These are phyloP conservation scores for Magallana ariakensis DNA, from an alignment of 1,140 invertebrate species.

Conservation along the genomic window DNA sequence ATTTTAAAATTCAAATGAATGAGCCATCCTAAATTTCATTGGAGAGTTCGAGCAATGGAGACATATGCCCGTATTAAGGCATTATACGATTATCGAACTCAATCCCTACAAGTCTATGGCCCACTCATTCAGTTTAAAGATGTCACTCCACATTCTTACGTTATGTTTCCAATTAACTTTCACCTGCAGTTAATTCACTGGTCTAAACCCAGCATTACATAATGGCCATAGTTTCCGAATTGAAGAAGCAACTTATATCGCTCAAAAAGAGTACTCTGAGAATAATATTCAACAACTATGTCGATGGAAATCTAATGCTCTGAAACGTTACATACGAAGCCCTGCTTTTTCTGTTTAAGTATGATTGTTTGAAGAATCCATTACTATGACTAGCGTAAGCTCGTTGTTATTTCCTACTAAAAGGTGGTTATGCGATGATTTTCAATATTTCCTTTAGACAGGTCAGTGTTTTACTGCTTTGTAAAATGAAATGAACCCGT, in stretches of 20 bases:
- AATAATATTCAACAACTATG: constrained; percentile 37
- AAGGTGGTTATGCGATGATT: too few relatives aligned
- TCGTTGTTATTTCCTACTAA: too few relatives aligned
- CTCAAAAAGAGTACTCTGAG: neutral
- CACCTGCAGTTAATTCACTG: constrained; percentile 3
- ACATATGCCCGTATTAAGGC: too few relatives aligned
- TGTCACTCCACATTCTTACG: constrained; percentile 4
- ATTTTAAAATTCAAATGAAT: neutral
- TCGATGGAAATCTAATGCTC: constrained; percentile 47
- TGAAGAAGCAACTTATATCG: constrained; percentile 35
- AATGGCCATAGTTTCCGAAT: constrained; percentile 50
- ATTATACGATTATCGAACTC: too few relatives aligned
- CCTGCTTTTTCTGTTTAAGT: too few relatives aligned
- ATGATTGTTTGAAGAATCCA: too few relatives aligned
- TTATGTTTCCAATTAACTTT: constrained; percentile 29
- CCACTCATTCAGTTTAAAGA: constrained; percentile 40
- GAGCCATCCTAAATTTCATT: neutral
- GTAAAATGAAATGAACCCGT: too few relatives aligned
- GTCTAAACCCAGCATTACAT: neutral
- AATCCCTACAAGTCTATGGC: neutral
- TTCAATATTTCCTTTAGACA: too few relatives aligned
- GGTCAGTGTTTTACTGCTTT: too few relatives aligned
- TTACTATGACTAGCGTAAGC: too few relatives aligned
- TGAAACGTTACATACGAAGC: constrained; percentile 24
- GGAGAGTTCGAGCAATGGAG: too few relatives aligned